phyloP scores from a whole-genome alignment of 2,797 vertebrate genomes.

The Ctenosaura bakeri region DNA sequence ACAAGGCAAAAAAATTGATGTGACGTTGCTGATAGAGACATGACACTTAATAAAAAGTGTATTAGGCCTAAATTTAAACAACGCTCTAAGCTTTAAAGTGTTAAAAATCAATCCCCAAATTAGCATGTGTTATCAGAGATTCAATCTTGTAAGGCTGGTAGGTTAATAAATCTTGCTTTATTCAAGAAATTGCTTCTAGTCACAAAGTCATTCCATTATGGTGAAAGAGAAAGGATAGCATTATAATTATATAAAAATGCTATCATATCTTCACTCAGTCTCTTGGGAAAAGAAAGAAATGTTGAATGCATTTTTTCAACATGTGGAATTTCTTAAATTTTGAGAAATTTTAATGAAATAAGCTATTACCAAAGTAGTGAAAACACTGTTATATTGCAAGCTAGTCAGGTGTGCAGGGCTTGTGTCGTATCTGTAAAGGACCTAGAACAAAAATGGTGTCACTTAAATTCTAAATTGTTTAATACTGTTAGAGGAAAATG shows the following conservation, averaged over 20 bases:
- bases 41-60: slow-evolving; percentile 36
- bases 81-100: slow-evolving; percentile 56
- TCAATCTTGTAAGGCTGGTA: slow-evolving; percentile 1
- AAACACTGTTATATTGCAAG: background rate
- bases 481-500: background rate
- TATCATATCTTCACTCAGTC: slow-evolving; percentile 8
- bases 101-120: slow-evolving; percentile 22
- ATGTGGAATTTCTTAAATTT: slow-evolving; percentile 2
- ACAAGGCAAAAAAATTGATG: background rate
- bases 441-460: background rate
- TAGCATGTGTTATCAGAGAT: slow-evolving; percentile 1
- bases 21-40: slow-evolving; percentile 12
- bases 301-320: background rate
- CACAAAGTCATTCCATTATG: slow-evolving; percentile 29
- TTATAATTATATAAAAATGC: slow-evolving; percentile 4
- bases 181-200: slow-evolving; percentile 33
- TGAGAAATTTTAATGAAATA: background rate
- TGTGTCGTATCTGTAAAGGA: background rate
- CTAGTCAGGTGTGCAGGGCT: background rate
- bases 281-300: slow-evolving; percentile 22
- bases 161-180: background rate
- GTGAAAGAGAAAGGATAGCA: background rate
- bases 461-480: background rate
- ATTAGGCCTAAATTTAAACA: slow-evolving; percentile 53
- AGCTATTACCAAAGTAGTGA: background rate